phyloP scores from a whole-genome alignment of 2,113 vertebrate genomes.

The Ailurus styani region DNA sequence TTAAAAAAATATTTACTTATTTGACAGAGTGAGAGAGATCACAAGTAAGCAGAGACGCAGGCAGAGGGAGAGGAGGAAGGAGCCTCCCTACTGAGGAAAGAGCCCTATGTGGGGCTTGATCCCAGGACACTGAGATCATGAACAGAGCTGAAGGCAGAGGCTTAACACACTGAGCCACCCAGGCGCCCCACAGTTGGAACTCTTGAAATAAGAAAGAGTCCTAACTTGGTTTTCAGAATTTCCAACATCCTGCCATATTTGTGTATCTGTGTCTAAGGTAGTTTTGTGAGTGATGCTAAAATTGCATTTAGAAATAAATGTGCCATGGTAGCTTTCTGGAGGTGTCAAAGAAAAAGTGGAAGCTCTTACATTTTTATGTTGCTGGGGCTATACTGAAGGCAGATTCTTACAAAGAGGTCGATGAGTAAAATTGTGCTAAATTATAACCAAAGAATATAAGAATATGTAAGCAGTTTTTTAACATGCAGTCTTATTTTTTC shows the following conservation, averaged over 20 bases:
- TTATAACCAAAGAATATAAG: not conserved
- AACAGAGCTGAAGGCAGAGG: too few relatives aligned
- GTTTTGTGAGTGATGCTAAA: not conserved
- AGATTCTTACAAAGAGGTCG: not conserved
- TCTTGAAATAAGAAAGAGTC: slow-evolving; percentile 2
- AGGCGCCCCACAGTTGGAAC: too few relatives aligned
- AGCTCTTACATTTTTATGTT: not conserved
- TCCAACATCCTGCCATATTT: not conserved
- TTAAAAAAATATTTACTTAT: too few relatives aligned
- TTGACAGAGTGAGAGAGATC: too few relatives aligned
- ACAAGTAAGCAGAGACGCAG: too few relatives aligned
- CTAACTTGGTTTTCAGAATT: slow-evolving; percentile 7
- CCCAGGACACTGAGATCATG: too few relatives aligned
- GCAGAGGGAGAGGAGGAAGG: too few relatives aligned
- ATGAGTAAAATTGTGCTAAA: slow-evolving; percentile 25
- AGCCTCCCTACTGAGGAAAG: too few relatives aligned
- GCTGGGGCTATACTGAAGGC: not conserved
- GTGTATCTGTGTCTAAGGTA: not conserved
- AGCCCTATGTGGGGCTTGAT: too few relatives aligned
- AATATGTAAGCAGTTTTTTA: not conserved
- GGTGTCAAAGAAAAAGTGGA: not conserved
- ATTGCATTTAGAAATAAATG: slow-evolving; percentile 12
- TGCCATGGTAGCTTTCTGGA: not conserved
- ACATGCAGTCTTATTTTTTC: slow-evolving; percentile 24
- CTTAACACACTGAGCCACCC: too few relatives aligned